Percentiles rank a stretch among this genome's conserved stretches.
These are phyloP conservation scores for Nymphalis polychloros DNA, from an alignment of 2,888 invertebrate genomes.

Conservation along the genomic window DNA sequence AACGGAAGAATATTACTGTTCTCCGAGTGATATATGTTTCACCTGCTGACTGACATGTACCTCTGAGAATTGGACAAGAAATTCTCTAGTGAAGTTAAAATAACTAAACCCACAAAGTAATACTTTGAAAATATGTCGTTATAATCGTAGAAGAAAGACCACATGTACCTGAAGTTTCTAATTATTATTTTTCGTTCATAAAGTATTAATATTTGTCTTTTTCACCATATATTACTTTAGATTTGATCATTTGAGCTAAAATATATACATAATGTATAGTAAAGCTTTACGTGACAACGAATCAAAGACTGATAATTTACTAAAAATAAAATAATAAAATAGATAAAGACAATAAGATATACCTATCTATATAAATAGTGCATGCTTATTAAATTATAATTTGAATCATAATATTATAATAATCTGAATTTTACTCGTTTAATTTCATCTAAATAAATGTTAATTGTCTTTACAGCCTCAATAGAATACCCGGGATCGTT, in stretches of 20 bases:
- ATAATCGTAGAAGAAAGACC: background rate
- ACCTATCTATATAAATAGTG: no score
- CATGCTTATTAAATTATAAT: background rate
- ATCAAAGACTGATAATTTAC: no score
- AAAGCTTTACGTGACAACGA: no score
- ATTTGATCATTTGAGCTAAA: no score
- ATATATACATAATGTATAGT: no score
- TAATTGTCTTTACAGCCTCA: slow-evolving; percentile 8
- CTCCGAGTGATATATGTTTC: slow-evolving; percentile 49
- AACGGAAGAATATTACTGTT: slow-evolving; percentile 57
- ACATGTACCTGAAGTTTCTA: no score
- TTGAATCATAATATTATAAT: no score
- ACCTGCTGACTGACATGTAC: slow-evolving; percentile 48
- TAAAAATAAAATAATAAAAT: no score
- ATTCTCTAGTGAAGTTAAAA: slow-evolving; percentile 4
- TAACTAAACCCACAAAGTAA: background rate
- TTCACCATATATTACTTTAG: no score
- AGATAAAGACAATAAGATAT: no score
- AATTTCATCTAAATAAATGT: background rate
- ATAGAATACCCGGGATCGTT: background rate
- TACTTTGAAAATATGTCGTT: background rate
- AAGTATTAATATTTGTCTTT: no score
- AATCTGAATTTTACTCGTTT: background rate
- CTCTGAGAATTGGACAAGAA: slow-evolving; percentile 30
- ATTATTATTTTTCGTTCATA: no score